phyloP scores from a whole-genome alignment of 1,140 invertebrate species.

The Drosophila willistoni region DNA sequence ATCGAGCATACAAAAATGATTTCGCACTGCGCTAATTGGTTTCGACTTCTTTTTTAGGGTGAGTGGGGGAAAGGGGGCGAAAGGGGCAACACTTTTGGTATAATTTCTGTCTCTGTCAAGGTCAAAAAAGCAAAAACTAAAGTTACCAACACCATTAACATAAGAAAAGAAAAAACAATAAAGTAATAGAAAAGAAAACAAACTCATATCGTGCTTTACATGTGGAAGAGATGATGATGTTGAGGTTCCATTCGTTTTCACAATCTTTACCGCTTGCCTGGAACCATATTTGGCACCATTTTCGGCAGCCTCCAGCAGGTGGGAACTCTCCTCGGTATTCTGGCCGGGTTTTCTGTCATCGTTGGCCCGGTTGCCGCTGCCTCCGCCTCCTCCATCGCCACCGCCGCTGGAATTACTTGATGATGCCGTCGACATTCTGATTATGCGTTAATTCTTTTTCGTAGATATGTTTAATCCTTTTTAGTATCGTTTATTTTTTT shows the following conservation, averaged over 20 bases:
- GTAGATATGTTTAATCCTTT: slow-evolving; percentile 60
- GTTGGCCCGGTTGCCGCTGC: slow-evolving; percentile 7
- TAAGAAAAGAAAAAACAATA: slow-evolving; percentile 1
- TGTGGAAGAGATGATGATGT: slow-evolving; percentile 28
- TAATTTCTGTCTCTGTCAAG: slow-evolving; percentile 30
- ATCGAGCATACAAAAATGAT: not conserved
- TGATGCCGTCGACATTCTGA: slow-evolving; percentile 69
- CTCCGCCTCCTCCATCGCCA: slow-evolving; percentile 46
- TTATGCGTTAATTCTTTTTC: slow-evolving; percentile 46
- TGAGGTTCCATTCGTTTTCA: slow-evolving; percentile 54
- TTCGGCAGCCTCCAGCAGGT: slow-evolving; percentile 73
- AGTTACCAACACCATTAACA: too few relatives aligned
- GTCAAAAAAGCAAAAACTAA: slow-evolving; percentile 37
- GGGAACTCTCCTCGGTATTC: slow-evolving; percentile 76
- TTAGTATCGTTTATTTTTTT: slow-evolving; percentile 1
- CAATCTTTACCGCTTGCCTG: slow-evolving; percentile 76
- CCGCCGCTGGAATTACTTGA: slow-evolving; percentile 63
- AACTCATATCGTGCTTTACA: slow-evolving; percentile 45
- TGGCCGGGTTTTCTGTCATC: slow-evolving; percentile 46
- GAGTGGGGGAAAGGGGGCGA: too few relatives aligned
- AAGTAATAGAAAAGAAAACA: slow-evolving; percentile 14
- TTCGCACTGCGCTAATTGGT: slow-evolving; percentile 50
- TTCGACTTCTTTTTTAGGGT: slow-evolving; percentile 24
- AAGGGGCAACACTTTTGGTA: not conserved
- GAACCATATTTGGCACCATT: slow-evolving; percentile 79